phyloP scores from a whole-genome alignment of 2,888 invertebrate species.

The Cordilura impudica region DNA sequence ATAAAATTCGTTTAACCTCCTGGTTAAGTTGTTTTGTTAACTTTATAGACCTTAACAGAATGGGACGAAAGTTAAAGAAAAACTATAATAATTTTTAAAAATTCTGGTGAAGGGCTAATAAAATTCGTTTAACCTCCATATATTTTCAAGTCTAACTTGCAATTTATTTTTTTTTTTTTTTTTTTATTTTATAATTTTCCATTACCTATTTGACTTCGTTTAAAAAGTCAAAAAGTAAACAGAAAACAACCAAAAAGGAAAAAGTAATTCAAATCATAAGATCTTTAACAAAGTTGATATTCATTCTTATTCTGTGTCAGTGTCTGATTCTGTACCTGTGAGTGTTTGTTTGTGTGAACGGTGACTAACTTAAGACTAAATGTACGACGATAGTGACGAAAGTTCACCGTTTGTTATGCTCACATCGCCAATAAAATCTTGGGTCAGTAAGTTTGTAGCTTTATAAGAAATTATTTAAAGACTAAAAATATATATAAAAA shows the following conservation, averaged over 20 bases:
- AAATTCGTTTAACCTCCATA: too few species aligned
- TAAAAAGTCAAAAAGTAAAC: conserved; percentile 24
- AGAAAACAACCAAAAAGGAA: conserved; percentile 26
- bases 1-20: too few species aligned
- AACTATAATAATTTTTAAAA: too few species aligned
- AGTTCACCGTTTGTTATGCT: conserved; percentile 84
- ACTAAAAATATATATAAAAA: too few species aligned
- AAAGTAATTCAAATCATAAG: conserved; percentile 59
- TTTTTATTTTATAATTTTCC: conserved; percentile 15
- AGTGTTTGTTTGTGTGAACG: too few species aligned
- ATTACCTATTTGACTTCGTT: conserved; percentile 39
- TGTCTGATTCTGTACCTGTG: neutral
- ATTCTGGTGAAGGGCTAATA: too few species aligned
- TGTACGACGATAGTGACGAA: conserved; percentile 83
- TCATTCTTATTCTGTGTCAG: neutral
- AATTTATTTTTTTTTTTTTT: conserved; percentile 7
- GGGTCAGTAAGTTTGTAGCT: conserved; percentile 73
- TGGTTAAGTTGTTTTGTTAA: too few species aligned
- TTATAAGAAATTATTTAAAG: conserved; percentile 16
- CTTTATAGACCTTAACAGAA: too few species aligned
- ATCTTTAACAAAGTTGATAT: conserved; percentile 27
- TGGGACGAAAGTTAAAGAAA: too few species aligned
- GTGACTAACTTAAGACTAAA: conserved; percentile 69
- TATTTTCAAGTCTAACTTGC: too few species aligned
- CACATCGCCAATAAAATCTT: conserved; percentile 83